phyloP scores from a whole-genome alignment of 2,888 invertebrate genomes.

The Trichogramma evanescens region DNA sequence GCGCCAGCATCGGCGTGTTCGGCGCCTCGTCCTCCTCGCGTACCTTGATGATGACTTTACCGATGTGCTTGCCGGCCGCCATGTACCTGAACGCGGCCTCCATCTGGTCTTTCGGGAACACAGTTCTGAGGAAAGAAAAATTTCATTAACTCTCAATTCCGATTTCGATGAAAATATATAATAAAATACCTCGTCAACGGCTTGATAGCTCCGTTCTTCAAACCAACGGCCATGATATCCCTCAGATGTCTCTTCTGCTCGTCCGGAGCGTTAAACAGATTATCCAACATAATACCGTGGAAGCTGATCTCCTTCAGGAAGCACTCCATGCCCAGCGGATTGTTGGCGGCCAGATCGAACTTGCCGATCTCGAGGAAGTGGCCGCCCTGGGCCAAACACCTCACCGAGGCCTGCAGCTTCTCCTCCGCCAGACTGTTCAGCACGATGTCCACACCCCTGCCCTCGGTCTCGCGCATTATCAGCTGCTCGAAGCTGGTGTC shows the following conservation, averaged over 20 bases:
- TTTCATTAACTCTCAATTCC: neutral
- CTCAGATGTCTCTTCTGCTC: conserved; percentile 54
- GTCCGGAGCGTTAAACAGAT: conserved; percentile 51
- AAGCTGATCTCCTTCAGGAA: conserved; percentile 69
- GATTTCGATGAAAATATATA: no score
- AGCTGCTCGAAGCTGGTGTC: conserved; percentile 81
- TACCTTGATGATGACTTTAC: conserved; percentile 53
- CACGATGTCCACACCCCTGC: conserved; percentile 84
- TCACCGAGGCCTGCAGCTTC: conserved; percentile 67
- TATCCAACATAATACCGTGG: conserved; percentile 72
- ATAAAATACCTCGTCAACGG: conserved; percentile 51
- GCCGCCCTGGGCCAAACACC: conserved; percentile 57
- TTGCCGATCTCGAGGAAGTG: conserved; percentile 83
- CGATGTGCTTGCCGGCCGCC: conserved; percentile 72
- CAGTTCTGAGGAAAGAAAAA: conserved; percentile 44
- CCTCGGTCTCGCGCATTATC: conserved; percentile 71
- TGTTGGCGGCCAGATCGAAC: conserved; percentile 69
- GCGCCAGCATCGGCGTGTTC: conserved; percentile 39
- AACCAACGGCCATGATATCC: conserved; percentile 56
- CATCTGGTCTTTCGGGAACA: conserved; percentile 60
- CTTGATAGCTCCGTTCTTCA: conserved; percentile 59
- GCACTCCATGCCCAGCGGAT: conserved; percentile 56
- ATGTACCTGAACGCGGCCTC: conserved; percentile 66
- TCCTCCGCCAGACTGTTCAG: conserved; percentile 92
- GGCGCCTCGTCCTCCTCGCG: conserved; percentile 28